Conservation (phyloP, 2,888 invertebrate species). For the Chrysomela aeneicollis region DNA sequence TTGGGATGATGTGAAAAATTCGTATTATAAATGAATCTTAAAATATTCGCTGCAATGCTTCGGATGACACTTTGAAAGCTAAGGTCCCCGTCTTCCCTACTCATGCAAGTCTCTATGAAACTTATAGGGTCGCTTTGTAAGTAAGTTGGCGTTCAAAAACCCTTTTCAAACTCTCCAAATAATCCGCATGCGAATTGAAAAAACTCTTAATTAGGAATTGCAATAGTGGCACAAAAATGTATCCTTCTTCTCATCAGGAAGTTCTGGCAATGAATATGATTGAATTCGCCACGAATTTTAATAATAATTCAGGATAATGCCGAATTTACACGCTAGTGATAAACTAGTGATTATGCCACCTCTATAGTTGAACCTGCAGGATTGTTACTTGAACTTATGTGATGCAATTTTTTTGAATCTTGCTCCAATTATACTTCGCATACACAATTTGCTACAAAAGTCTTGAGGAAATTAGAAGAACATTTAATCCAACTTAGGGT, state of each 20-base stretch:
- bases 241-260: neutral
- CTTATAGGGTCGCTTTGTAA: too few relatives aligned
- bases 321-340: neutral
- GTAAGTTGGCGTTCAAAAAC: too few relatives aligned
- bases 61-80: too few relatives aligned
- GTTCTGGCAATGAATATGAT: neutral
- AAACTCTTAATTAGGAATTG: too few relatives aligned
- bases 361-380: slow-evolving; percentile 7
- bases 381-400: slow-evolving; percentile 10
- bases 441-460: slow-evolving; percentile 13
- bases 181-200: too few relatives aligned
- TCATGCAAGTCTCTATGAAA: too few relatives aligned
- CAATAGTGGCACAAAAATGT: too few relatives aligned
- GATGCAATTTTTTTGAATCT: neutral
- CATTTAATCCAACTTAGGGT: slow-evolving; percentile 15
- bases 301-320: neutral
- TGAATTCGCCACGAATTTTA: neutral
- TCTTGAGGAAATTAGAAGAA: slow-evolving; percentile 9
- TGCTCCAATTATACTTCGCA: slow-evolving; percentile 11
- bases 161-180: too few relatives aligned
- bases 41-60: too few relatives aligned
- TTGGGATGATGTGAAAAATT: neutral
- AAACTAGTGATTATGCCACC: neutral
- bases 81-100: too few relatives aligned
- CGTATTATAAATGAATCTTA: too few relatives aligned